Evolutionary conservation across 2,113 vertebrate genomes (phyloP).

Genomic region (Nansenia antarctica): DNA sequence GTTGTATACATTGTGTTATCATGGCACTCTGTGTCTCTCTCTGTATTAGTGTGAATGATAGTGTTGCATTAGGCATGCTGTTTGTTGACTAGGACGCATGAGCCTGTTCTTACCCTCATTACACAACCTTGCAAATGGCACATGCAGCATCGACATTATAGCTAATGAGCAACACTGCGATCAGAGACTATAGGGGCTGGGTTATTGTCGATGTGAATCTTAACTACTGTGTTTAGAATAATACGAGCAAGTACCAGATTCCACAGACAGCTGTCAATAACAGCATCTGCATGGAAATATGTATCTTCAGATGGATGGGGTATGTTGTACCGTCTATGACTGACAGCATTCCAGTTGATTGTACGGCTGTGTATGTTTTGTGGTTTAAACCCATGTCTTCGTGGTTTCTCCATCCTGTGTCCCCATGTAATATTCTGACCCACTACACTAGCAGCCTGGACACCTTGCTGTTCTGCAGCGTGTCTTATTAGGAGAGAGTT

Average conservation of each 20-base stretch:
- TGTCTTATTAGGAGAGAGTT: constrained; percentile 48
- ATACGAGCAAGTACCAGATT: constrained; percentile 32
- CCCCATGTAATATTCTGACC: constrained; percentile 33
- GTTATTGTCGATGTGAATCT: constrained; percentile 10
- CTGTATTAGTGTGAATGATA: constrained; percentile 63
- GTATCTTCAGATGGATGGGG: background rate
- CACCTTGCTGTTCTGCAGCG: constrained; percentile 39
- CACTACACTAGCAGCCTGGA: constrained; percentile 43
- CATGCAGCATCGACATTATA: constrained; percentile 60
- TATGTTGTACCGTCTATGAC: background rate
- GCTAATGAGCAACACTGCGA: constrained; percentile 66
- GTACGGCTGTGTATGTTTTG: background rate
- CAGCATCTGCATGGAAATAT: constrained; percentile 13
- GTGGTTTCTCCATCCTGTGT: background rate
- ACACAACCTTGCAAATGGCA: constrained; percentile 57
- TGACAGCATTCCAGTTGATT: background rate
- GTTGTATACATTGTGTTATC: too few species aligned
- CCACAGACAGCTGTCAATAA: constrained; percentile 56
- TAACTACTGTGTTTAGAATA: constrained; percentile 29
- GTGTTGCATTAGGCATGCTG: constrained; percentile 30
- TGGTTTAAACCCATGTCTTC: background rate
- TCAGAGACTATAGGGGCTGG: constrained; percentile 35
- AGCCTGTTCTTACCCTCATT: constrained; percentile 63
- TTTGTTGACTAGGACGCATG: constrained; percentile 47
- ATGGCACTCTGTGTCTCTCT: constrained; percentile 21